phyloP scores from a whole-genome alignment of 2,113 vertebrate species.

The Platycercus adscitus region DNA sequence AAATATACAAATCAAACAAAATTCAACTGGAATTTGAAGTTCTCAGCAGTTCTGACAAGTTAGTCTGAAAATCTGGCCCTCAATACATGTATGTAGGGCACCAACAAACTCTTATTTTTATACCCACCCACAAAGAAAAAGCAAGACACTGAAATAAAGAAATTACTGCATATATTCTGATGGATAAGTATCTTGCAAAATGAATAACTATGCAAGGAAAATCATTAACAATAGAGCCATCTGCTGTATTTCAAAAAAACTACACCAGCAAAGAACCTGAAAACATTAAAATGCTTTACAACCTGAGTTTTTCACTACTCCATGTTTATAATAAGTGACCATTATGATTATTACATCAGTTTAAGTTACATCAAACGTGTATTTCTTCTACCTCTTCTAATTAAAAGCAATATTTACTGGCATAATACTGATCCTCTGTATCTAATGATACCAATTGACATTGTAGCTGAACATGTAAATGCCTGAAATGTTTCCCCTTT shows the following conservation, averaged over 20 bases:
- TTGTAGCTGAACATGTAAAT: not conserved
- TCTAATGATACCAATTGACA: not conserved
- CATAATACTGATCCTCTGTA: not conserved
- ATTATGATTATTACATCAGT: not conserved
- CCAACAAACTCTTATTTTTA: not conserved
- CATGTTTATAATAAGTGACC: not conserved
- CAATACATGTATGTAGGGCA: not conserved
- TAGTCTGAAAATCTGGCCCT: not conserved
- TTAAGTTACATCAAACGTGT: not conserved
- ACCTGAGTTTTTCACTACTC: not conserved
- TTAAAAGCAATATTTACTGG: not conserved
- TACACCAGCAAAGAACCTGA: constrained; percentile 50
- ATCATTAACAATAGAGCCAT: constrained; percentile 78
- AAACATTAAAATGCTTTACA: not conserved
- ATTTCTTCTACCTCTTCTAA: constrained; percentile 1
- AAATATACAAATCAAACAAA: not conserved
- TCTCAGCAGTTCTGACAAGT: not conserved
- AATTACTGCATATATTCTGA: not conserved
- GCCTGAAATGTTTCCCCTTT: not conserved
- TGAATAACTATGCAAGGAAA: constrained; percentile 17
- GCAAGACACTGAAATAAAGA: not conserved
- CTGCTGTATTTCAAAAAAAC: constrained; percentile 73
- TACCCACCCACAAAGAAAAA: not conserved
- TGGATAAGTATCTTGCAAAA: not conserved
- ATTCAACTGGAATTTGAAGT: not conserved